Evolutionary conservation across 2,113 vertebrate genomes (phyloP), one percentile per base, ranked within the genome.

Genomic region (Pteruthius melanotis): DNA sequence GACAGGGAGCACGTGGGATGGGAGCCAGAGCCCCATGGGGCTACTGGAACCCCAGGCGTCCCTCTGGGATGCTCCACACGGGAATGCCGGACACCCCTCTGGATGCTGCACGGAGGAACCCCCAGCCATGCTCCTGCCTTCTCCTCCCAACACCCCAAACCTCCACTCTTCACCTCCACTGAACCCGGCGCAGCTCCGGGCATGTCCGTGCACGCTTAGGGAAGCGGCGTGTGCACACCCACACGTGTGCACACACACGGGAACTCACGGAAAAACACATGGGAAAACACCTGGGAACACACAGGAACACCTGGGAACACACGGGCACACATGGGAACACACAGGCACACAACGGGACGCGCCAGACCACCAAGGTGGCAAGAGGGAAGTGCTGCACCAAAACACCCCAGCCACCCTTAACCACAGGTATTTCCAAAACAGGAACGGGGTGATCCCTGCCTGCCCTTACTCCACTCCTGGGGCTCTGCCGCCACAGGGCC

Each of bases 61-160:
- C 39, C 1, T 0, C 52, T 4, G 3, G 27, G 52, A 88, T 4
- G 8, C 26, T 66, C 28, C 30, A 57, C 1, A 0, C 0, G 0
- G 59, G 33, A 69, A 61, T 20, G 11, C 8, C 0, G 0, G 35
- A 19, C 42, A 21, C 27, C 11, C 7, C n/a, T 39, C 30, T 1
- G 1, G 0, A 22, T 24, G 9, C 0, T 1, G 27, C 60, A 28
- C 0, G 0, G 35, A 56, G 61, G 23, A 70, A 24, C 7, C 16
- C 18, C 26, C 23, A 31, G 10, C 6, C 4, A 1, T 6, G 31
- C 37, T 63, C 82, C 57, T 68, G 47, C 37, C 59, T 65, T 49
- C 63, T 86, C 37, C 71, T 44, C 31, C 52, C 88, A 66, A 31
- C 45, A 87, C 66, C 66, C 71, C 42, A 37, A 49, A 68, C 4